Percentiles rank a stretch among this genome's conserved stretches.
Conservation (phyloP, 2,797 vertebrate species). For the Catharus ustulatus region DNA sequence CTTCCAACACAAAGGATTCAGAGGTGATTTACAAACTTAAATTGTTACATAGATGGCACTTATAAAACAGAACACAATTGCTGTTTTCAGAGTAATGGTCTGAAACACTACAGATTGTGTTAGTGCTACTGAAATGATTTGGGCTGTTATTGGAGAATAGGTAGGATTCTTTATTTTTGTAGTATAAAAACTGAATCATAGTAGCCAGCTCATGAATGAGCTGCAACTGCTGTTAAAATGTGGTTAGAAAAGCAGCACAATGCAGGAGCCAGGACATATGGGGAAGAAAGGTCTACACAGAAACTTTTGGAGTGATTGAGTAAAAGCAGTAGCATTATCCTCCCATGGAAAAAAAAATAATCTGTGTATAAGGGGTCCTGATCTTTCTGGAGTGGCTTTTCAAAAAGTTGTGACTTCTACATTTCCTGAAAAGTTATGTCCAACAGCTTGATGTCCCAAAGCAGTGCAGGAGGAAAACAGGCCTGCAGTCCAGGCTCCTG, state of each 20-base stretch:
- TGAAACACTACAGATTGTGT: conserved; percentile 38
- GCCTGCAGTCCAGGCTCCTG: not conserved
- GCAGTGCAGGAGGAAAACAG: not conserved
- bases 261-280: not conserved
- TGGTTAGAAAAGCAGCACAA: not conserved
- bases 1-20: conserved; percentile 48
- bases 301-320: not conserved
- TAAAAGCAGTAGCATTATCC: not conserved
- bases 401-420: not conserved
- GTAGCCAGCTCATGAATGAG: not conserved
- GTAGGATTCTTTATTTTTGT: conserved; percentile 40
- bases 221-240: not conserved
- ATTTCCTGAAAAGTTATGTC: not conserved
- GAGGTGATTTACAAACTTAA: conserved; percentile 66
- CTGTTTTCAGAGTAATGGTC: conserved; percentile 43
- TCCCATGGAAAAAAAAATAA: not conserved
- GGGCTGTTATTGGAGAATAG: conserved; percentile 12
- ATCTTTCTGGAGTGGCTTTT: not conserved
- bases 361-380: not conserved
- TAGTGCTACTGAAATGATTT: conserved; percentile 21
- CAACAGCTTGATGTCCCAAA: not conserved
- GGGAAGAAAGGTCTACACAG: not conserved
- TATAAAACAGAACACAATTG: conserved; percentile 47
- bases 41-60: conserved; percentile 34
- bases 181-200: not conserved